Evolutionary conservation across 2,888 invertebrate genomes (phyloP), one percentile per base, ranked within the genome.

Genomic region (Synanthedon andrenaeformis): DNA sequence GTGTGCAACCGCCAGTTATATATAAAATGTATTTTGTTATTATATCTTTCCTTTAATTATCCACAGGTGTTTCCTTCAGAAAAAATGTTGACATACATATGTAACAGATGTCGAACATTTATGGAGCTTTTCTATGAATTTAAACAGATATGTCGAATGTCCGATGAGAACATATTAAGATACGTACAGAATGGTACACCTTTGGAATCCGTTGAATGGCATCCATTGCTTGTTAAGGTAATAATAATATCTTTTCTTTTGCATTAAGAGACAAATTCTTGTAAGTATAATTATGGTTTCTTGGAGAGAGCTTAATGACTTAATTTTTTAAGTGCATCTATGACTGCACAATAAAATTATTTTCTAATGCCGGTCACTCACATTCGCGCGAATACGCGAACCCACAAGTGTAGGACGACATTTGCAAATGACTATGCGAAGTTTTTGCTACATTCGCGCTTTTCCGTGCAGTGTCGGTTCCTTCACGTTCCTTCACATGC

Each of bases 11-110:
- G 8, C 8, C 8, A 45, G 8, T 13, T 12, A 28, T 28, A 28
- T 28, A 28, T 28, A 2, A 6, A 28, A 28, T 28, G 28, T 6
- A 28, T 28, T 28, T 28, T 35, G 28, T 6, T 6, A 28, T 28
- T 28, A 28, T 28, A 8, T 6, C 8, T 6, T 28, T 28, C 28
- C 35, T 3, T 35, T 49, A 19, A 49, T 57, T 54, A 54, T 61
- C 66, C 63, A 41, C 73, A 91, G 91, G 88, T 90, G 11, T 90
- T 89, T 63, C 85, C 89, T 56, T 90, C 89, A 49, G 94, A 94
- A 74, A 92, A 91, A 59, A 92, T 94, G 92, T 94, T 94, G 1
- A 85, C 90, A 52, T 90, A 88, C 66, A 92, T 94, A 57, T 94
- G 94, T 70, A 87, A 82, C 45, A 88, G 89, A 48, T 94, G 94